phyloP scores from a whole-genome alignment of 2,113 vertebrate genomes.

The Chitala chitala region DNA sequence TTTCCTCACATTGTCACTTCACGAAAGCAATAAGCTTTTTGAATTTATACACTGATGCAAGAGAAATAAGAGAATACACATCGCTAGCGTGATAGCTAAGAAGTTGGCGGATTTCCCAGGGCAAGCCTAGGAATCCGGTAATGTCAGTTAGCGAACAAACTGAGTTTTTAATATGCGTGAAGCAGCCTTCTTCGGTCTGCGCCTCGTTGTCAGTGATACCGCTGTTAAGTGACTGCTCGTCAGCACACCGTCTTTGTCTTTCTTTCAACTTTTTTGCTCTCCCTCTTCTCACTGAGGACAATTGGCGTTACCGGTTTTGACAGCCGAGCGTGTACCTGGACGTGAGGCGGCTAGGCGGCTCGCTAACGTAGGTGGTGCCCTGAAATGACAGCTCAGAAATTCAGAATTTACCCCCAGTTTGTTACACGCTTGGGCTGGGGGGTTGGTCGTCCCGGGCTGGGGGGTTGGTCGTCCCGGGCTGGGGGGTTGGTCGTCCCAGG shows the following conservation, averaged over 20 bases:
- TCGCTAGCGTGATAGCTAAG: neutral
- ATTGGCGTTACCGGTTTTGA: too few relatives aligned
- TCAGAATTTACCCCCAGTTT: too few relatives aligned
- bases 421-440: too few relatives aligned
- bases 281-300: too few relatives aligned
- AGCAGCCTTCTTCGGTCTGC: neutral
- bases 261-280: too few relatives aligned
- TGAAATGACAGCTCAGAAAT: too few relatives aligned
- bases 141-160: slow-evolving; percentile 31
- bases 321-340: too few relatives aligned
- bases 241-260: neutral
- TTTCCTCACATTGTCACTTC: neutral
- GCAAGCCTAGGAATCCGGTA: slow-evolving; percentile 8
- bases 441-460: too few relatives aligned
- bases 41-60: neutral
- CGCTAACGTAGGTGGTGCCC: too few relatives aligned
- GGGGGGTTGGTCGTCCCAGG: too few relatives aligned
- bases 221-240: neutral
- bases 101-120: slow-evolving; percentile 9
- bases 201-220: slow-evolving; percentile 1
- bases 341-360: too few relatives aligned
- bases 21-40: neutral
- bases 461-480: too few relatives aligned
- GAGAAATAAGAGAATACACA: neutral
- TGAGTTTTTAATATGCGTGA: slow-evolving; percentile 14